Conservation (phyloP, 2,888 invertebrate species). For the Andrena haemorrhoa region DNA sequence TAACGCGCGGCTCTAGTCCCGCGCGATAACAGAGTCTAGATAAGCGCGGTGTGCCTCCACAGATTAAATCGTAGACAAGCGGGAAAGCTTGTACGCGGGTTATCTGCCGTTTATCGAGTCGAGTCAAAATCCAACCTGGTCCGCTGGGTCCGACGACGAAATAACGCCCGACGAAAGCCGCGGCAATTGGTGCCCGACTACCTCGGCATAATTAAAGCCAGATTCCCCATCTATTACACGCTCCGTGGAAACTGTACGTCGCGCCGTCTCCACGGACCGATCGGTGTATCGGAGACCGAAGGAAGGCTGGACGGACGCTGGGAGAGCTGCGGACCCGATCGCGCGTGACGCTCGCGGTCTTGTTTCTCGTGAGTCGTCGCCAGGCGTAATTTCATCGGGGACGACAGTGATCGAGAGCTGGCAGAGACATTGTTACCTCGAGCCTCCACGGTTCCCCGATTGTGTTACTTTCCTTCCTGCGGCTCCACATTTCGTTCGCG, state of each 20-base stretch:
- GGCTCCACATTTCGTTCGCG: too few species aligned
- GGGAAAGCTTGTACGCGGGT: conserved; percentile 44
- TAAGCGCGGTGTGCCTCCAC: conserved; percentile 51
- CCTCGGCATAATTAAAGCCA: not conserved
- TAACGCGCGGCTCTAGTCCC: conserved; percentile 43
- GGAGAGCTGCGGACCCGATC: conserved; percentile 29
- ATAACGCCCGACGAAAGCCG: conserved; percentile 9
- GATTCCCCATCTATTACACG: not conserved
- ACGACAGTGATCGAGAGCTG: conserved; percentile 51
- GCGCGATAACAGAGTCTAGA: conserved; percentile 62
- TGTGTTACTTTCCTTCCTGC: too few species aligned
- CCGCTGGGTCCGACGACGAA: not conserved
- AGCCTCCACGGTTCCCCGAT: too few species aligned
- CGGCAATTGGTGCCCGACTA: not conserved
- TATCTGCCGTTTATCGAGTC: conserved; percentile 58
- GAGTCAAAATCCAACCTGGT: conserved; percentile 34
- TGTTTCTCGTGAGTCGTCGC: conserved; percentile 29
- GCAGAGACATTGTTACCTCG: conserved; percentile 23
- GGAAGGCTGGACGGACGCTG: conserved; percentile 15
- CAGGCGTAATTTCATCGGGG: conserved; percentile 31
- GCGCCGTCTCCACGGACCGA: conserved; percentile 18
- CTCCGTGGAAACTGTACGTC: conserved; percentile 16
- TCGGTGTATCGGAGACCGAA: conserved; percentile 7
- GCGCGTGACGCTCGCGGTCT: conserved; percentile 40
- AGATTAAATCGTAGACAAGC: conserved; percentile 61